phyloP scores from a whole-genome alignment of 2,797 vertebrate genomes.

The Melanotaenia boesemani region DNA sequence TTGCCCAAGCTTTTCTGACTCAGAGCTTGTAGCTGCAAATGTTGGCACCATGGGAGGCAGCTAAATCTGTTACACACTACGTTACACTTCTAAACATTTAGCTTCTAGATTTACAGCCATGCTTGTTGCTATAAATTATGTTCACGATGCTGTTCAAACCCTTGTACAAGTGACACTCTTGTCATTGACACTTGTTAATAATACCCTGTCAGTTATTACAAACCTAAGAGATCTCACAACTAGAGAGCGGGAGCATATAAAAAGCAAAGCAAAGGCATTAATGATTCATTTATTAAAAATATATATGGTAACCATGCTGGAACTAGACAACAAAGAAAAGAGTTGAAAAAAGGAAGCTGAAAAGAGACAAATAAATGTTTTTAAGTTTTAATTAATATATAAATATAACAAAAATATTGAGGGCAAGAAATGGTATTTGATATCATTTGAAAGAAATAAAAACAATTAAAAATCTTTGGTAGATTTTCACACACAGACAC shows the following conservation, averaged over 20 bases:
- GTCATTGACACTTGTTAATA: slow-evolving; percentile 15
- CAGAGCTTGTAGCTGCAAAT: slow-evolving; percentile 20
- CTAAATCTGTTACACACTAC: slow-evolving; percentile 10
- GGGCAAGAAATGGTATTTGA: no score
- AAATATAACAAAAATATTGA: no score
- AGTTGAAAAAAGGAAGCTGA: no score
- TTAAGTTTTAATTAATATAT: no score
- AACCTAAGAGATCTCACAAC: background rate
- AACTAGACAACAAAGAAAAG: no score
- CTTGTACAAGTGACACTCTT: slow-evolving; percentile 8
- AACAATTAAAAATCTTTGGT: no score
- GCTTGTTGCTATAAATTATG: slow-evolving; percentile 38
- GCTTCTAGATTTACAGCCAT: slow-evolving; percentile 37
- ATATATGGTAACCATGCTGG: no score
- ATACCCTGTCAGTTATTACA: slow-evolving; percentile 19
- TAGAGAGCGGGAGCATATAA: background rate
- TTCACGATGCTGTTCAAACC: slow-evolving; percentile 25
- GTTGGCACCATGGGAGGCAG: slow-evolving; percentile 33
- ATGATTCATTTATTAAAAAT: no score
- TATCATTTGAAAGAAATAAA: no score
- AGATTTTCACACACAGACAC: no score
- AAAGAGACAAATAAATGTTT: no score
- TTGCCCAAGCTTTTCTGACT: slow-evolving; percentile 33
- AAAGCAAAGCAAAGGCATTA: background rate
- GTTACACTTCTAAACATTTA: slow-evolving; percentile 18